Conservation (phyloP, 2,797 vertebrate species). For the Oceanodroma leucorhoa region DNA sequence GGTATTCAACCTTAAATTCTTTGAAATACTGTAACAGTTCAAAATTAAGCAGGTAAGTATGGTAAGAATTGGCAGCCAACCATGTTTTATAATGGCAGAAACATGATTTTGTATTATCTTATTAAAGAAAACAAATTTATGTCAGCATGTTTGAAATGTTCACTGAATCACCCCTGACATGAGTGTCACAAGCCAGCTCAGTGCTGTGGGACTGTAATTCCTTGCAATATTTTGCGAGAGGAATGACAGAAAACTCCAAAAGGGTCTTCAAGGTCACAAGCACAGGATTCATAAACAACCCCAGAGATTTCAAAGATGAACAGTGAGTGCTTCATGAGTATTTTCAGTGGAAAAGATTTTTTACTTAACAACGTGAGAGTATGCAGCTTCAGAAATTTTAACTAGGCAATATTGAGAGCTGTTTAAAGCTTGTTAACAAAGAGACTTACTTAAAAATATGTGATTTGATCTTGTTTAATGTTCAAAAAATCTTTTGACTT, state of each 20-base stretch:
- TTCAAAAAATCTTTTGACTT: background rate
- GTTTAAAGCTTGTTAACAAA: background rate
- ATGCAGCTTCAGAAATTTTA: background rate
- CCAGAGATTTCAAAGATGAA: background rate
- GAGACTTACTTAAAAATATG: background rate
- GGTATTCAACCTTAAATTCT: background rate
- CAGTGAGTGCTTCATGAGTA: background rate
- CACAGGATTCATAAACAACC: background rate
- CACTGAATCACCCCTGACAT: background rate
- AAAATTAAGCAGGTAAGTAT: background rate
- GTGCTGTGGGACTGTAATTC: background rate
- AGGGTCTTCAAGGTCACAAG: background rate
- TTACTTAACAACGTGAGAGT: background rate
- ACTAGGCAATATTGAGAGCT: background rate
- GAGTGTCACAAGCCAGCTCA: background rate
- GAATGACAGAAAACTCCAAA: background rate
- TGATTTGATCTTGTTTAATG: background rate
- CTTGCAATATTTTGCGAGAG: background rate
- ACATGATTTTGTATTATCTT: background rate
- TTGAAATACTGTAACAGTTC: background rate
- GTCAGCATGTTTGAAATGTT: background rate
- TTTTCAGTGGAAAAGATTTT: background rate
- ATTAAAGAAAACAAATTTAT: background rate
- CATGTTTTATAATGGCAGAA: background rate
- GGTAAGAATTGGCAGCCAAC: background rate